phyloP scores from a whole-genome alignment of 2,888 invertebrate species.

The Rhagophthalmus giganteus region DNA sequence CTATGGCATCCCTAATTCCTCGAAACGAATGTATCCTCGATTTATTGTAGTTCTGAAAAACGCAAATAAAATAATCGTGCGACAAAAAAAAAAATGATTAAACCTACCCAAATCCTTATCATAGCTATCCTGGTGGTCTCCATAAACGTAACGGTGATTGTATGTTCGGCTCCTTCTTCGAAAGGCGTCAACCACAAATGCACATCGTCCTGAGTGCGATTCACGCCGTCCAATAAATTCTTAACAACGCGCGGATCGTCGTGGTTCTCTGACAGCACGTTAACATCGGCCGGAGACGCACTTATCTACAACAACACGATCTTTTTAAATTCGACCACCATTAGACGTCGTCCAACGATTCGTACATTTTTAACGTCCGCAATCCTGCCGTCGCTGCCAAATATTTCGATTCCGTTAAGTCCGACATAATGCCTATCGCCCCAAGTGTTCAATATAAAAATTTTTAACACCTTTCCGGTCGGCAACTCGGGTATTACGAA shows the following conservation, averaged over 20 bases:
- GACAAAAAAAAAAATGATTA: conserved; percentile 2
- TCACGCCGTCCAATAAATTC: conserved; percentile 71
- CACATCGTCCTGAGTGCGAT: conserved; percentile 74
- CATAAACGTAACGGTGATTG: conserved; percentile 63
- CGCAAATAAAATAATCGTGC: background rate
- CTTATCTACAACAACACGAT: conserved; percentile 53
- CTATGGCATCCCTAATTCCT: conserved; percentile 72
- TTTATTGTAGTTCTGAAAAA: conserved; percentile 81
- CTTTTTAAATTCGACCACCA: background rate
- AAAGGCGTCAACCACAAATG: conserved; percentile 77
- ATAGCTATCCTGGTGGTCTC: conserved; percentile 46
- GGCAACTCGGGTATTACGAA: conserved; percentile 80
- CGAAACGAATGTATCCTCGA: conserved; percentile 81
- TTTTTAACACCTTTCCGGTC: conserved; percentile 64
- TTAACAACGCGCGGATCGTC: conserved; percentile 65
- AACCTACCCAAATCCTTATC: conserved; percentile 50
- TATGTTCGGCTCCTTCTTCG: conserved; percentile 62
- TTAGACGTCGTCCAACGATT: conserved; percentile 3
- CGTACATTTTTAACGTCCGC: conserved; percentile 65
- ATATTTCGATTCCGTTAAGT: conserved; percentile 77
- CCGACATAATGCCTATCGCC: conserved; percentile 80
- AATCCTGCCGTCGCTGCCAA: conserved; percentile 64
- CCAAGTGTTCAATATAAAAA: conserved; percentile 76
- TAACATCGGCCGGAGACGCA: conserved; percentile 61
- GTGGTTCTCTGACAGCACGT: conserved; percentile 69